A percentile compares a stretch with the other conserved stretches of the same genome.
Conservation (phyloP, 2,797 vertebrate genomes). For the Momotus momota region DNA sequence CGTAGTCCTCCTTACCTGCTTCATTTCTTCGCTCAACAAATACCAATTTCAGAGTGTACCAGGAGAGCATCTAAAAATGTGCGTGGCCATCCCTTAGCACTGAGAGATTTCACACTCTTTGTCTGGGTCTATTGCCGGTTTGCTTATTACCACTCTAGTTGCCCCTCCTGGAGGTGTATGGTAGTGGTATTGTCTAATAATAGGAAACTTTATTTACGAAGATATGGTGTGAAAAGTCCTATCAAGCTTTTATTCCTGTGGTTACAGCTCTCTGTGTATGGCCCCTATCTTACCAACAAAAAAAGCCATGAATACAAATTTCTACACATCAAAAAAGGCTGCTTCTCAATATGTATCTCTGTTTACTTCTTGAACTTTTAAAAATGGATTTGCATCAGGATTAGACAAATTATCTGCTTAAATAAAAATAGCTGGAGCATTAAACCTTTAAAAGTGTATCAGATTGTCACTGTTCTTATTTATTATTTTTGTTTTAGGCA, state of each 20-base stretch:
- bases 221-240: not conserved
- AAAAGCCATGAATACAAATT: not conserved
- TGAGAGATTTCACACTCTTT: not conserved
- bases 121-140: not conserved
- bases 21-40: not conserved
- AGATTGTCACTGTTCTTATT: not conserved
- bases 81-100: not conserved
- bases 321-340: not conserved
- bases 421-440: not conserved
- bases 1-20: not conserved
- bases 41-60: not conserved
- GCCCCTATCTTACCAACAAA: not conserved
- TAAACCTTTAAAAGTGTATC: not conserved
- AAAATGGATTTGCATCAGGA: not conserved
- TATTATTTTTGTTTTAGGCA: not conserved
- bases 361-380: not conserved
- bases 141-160: not conserved
- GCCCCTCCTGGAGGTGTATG: not conserved
- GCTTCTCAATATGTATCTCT: not conserved
- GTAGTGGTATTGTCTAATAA: not conserved
- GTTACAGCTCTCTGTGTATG: not conserved
- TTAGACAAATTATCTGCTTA: not conserved
- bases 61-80: not conserved
- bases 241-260: not conserved
- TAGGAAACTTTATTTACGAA: not conserved